Conservation (phyloP, 1,140 invertebrate species). For the Brachionus paranguensis region DNA sequence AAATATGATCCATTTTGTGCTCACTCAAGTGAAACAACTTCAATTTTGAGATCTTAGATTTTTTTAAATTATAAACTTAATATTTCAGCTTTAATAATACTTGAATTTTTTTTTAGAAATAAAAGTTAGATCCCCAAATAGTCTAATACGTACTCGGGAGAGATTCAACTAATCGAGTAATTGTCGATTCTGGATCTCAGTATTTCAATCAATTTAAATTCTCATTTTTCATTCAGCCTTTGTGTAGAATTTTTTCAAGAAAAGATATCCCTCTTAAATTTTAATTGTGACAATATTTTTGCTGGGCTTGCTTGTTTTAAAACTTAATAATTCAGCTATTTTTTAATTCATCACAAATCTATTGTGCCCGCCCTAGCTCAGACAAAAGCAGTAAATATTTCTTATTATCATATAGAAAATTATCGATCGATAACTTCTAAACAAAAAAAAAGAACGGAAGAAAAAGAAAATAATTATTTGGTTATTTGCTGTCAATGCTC, state of each 20-base stretch:
- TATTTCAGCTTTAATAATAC: no score
- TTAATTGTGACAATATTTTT: background rate
- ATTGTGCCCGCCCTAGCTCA: background rate
- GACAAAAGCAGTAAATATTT: background rate
- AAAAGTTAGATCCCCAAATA: background rate
- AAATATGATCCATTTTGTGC: no score
- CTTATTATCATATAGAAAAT: background rate
- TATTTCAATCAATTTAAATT: background rate
- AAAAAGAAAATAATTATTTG: background rate
- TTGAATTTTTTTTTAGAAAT: background rate
- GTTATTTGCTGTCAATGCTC: background rate
- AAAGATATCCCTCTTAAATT: background rate
- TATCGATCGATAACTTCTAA: constrained; percentile 9
- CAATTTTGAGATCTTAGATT: no score
- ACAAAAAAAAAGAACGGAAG: background rate
- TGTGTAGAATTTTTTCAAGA: background rate
- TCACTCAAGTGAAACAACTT: no score
- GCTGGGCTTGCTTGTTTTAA: background rate
- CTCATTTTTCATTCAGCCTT: background rate
- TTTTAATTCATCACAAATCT: background rate
- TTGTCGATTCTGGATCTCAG: background rate
- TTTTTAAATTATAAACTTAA: no score
- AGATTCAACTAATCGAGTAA: background rate
- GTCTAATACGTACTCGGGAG: background rate
- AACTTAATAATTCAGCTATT: background rate